These are phyloP conservation scores for Eristalis tenax DNA, from an alignment of 2,888 invertebrate genomes.

Conservation along the genomic window DNA sequence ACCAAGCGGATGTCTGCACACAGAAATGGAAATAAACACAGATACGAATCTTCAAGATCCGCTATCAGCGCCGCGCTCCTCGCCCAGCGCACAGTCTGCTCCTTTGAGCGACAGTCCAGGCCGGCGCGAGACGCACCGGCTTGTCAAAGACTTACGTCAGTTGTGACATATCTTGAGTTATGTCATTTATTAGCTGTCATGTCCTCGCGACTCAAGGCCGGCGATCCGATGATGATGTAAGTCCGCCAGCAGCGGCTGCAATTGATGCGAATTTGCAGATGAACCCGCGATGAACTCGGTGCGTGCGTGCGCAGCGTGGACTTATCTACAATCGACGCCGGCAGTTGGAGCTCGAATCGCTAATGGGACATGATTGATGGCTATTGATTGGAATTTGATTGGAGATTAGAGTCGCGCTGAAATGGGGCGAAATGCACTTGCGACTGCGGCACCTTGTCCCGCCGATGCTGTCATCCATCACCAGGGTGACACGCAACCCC, in stretches of 20 bases:
- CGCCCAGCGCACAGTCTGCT: conserved; percentile 19
- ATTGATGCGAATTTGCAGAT: conserved; percentile 43
- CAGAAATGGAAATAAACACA: conserved; percentile 3
- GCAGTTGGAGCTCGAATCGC: conserved; percentile 7
- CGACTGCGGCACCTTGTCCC: not conserved
- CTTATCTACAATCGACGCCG: conserved; percentile 20
- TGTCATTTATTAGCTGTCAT: conserved; percentile 54
- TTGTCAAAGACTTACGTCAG: conserved; percentile 35
- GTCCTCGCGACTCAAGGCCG: conserved; percentile 36
- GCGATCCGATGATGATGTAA: conserved; percentile 39
- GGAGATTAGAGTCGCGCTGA: not conserved
- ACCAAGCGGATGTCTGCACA: conserved; percentile 35
- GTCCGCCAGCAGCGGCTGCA: not conserved
- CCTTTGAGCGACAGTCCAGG: conserved; percentile 15
- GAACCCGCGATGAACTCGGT: conserved; percentile 32
- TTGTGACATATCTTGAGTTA: conserved; percentile 51
- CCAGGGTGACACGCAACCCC: conserved; percentile 26
- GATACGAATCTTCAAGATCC: not conserved
- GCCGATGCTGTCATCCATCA: conserved; percentile 27
- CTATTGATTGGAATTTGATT: conserved; percentile 17
- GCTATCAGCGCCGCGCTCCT: not conserved
- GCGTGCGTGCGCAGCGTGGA: conserved; percentile 3
- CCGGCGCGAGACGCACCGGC: not conserved
- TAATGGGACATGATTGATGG: conserved; percentile 40
- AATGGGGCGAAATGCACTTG: not conserved